Percentiles rank a stretch among this genome's conserved stretches.
These are phyloP conservation scores for Amazona vittata DNA, from an alignment of 2,113 vertebrate genomes.

Conservation along the genomic window DNA sequence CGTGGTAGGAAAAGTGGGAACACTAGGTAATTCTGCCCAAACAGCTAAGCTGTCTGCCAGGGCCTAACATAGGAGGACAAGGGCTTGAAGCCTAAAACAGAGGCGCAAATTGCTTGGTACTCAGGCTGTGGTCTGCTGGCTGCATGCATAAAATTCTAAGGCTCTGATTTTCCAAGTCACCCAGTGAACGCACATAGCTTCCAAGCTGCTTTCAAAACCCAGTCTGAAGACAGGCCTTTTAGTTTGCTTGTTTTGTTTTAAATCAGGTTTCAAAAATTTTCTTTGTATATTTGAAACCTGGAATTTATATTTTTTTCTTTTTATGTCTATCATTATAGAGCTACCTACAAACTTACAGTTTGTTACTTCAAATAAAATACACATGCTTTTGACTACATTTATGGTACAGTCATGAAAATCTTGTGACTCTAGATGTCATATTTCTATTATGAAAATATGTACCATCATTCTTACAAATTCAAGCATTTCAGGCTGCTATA, in stretches of 20 bases:
- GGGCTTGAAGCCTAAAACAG: conserved; percentile 44
- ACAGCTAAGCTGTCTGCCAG: conserved; percentile 38
- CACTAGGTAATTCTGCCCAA: conserved; percentile 47
- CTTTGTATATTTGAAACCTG: not conserved
- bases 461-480: not conserved
- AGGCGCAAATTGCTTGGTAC: conserved; percentile 56
- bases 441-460: not conserved
- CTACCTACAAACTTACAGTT: not conserved
- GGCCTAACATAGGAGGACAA: conserved; percentile 24
- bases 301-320: not conserved
- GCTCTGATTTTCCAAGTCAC: conserved; percentile 46
- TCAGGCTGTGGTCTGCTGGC: conserved; percentile 41
- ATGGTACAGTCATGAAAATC: not conserved
- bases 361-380: conserved; percentile 16
- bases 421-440: not conserved
- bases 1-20: conserved; percentile 33
- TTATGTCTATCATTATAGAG: not conserved
- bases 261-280: not conserved
- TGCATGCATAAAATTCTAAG: conserved; percentile 52
- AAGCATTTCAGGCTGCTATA: not conserved
- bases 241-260: not conserved
- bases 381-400: conserved; percentile 5
- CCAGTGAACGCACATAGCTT: not conserved
- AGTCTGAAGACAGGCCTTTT: not conserved
- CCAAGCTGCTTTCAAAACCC: conserved; percentile 9